Percentiles rank a stretch among this genome's conserved stretches.
Conservation (phyloP, 2,113 vertebrate species). For the Hepsetus odoe region DNA sequence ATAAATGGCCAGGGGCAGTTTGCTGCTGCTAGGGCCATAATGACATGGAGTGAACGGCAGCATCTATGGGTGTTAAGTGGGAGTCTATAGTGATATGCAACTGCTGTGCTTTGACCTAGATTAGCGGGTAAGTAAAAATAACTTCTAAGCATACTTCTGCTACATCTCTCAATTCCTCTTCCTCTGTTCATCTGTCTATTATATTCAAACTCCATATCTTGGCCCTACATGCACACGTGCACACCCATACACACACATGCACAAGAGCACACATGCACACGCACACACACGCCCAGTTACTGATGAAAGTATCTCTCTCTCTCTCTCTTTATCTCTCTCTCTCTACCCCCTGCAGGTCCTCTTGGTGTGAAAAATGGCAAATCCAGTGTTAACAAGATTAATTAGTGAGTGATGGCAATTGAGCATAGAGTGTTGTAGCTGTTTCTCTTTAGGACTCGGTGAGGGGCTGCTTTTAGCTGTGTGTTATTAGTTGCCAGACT, state of each 20-base stretch:
- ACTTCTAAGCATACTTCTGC: slow-evolving; percentile 61
- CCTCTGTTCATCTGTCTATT: slow-evolving; percentile 27
- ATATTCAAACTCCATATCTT: not conserved
- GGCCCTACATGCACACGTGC: slow-evolving; percentile 12
- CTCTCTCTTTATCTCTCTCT: slow-evolving; percentile 18
- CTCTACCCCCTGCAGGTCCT: slow-evolving; percentile 30
- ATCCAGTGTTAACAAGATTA: slow-evolving; percentile 62
- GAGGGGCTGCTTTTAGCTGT: slow-evolving; percentile 5
- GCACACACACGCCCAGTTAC: not conserved
- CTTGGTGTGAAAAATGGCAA: slow-evolving; percentile 52
- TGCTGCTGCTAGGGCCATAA: not conserved
- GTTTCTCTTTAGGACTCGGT: slow-evolving; percentile 3
- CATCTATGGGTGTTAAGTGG: slow-evolving; percentile 57
- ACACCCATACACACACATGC: not conserved
- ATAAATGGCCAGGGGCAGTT: slow-evolving; percentile 57
- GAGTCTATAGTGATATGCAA: slow-evolving; percentile 53
- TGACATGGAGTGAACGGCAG: too few relatives aligned
- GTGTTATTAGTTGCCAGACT: slow-evolving; percentile 3
- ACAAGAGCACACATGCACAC: slow-evolving; percentile 14
- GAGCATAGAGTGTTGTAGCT: slow-evolving; percentile 27
- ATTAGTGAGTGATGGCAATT: slow-evolving; percentile 66
- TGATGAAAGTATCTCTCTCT: not conserved
- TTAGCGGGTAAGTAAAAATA: slow-evolving; percentile 71
- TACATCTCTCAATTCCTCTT: slow-evolving; percentile 15
- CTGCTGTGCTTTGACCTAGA: slow-evolving; percentile 74